Evolutionary conservation across 2,888 invertebrate species (phyloP).

Genomic region (Idaea dimidiata): DNA sequence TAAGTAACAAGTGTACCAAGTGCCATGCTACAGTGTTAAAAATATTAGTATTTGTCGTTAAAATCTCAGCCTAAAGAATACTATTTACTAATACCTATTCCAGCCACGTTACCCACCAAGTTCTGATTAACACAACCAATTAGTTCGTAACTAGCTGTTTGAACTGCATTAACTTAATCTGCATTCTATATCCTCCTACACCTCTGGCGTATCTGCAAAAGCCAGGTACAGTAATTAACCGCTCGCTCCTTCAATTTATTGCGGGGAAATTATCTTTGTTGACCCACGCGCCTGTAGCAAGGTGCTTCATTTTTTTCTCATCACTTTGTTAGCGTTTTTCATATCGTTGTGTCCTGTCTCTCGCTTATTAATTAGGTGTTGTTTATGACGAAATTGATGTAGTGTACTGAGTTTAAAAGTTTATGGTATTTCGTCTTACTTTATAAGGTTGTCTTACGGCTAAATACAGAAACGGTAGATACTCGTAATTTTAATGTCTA

Average conservation of each 20-base stretch:
- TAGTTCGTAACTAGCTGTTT: neutral
- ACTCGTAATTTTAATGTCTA: too few species aligned
- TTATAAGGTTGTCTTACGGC: too few species aligned
- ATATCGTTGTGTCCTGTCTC: constrained; percentile 31
- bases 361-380: constrained; percentile 45
- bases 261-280: constrained; percentile 69
- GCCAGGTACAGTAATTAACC: constrained; percentile 63
- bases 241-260: constrained; percentile 59
- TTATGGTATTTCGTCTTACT: neutral
- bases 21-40: too few species aligned
- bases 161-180: constrained; percentile 3
- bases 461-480: too few species aligned
- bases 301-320: constrained; percentile 54
- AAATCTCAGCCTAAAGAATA: too few species aligned
- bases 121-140: neutral
- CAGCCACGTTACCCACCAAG: neutral
- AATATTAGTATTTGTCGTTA: too few species aligned
- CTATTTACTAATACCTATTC: too few species aligned
- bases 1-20: too few species aligned
- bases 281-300: constrained; percentile 57
- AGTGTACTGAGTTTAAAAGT: neutral
- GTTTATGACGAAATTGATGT: constrained; percentile 25
- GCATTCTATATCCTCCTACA: constrained; percentile 15
- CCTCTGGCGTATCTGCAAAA: constrained; percentile 47
- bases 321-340: constrained; percentile 51